Evolutionary conservation across 1,140 invertebrate species (phyloP).

Genomic region (Stenopsyche tienmushanensis): DNA sequence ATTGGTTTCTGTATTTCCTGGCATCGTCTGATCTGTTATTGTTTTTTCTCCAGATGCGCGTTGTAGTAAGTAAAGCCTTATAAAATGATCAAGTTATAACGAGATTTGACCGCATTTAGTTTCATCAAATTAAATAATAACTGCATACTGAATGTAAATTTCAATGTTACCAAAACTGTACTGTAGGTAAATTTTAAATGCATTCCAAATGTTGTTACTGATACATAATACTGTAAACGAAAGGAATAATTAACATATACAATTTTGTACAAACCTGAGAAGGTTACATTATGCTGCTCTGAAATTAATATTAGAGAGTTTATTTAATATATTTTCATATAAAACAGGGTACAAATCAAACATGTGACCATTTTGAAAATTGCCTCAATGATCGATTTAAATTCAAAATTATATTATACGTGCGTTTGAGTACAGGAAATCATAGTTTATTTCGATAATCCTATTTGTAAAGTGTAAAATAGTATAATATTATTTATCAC

Average conservation of each 20-base stretch:
- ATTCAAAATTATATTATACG: too few relatives aligned
- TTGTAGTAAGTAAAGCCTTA: constrained; percentile 3
- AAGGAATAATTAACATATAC: not conserved
- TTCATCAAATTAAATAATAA: constrained; percentile 19
- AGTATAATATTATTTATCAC: too few relatives aligned
- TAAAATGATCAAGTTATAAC: constrained; percentile 51
- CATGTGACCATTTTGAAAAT: too few relatives aligned
- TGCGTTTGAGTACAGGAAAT: too few relatives aligned
- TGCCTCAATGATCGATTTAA: too few relatives aligned
- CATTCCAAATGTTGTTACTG: not conserved
- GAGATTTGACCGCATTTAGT: constrained; percentile 46
- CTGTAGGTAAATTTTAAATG: not conserved
- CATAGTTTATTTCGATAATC: too few relatives aligned
- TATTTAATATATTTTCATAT: constrained; percentile 25
- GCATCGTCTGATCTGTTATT: constrained; percentile 46
- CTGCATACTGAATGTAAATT: constrained; percentile 9
- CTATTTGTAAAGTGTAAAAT: too few relatives aligned
- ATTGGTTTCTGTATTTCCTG: too few relatives aligned
- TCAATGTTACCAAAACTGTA: not conserved
- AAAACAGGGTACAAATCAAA: not conserved
- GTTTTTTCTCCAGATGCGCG: constrained; percentile 10
- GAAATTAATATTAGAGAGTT: constrained; percentile 30
- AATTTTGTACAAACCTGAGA: constrained; percentile 38
- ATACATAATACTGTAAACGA: not conserved
- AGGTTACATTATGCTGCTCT: constrained; percentile 37